These are phyloP conservation scores for Xenopus borealis DNA, from an alignment of 2,113 vertebrate genomes.

Conservation along the genomic window DNA sequence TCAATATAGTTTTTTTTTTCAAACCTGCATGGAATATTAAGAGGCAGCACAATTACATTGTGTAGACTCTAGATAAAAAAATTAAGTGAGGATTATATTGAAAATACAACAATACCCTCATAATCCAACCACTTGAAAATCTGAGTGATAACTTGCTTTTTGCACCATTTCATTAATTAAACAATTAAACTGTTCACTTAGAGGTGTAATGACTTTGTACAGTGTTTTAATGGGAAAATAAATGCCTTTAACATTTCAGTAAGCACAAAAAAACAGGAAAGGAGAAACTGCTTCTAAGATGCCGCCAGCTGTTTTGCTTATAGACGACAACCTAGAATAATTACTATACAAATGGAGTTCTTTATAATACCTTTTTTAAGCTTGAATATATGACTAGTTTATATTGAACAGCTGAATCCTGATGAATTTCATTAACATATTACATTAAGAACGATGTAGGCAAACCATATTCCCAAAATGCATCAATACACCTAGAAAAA, in stretches of 20 bases:
- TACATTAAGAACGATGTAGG: too few relatives aligned
- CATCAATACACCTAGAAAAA: too few relatives aligned
- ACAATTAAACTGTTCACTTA: slow-evolving; percentile 11
- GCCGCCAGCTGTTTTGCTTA: slow-evolving; percentile 71
- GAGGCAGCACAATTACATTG: not conserved
- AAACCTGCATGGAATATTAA: not conserved
- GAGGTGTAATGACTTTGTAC: slow-evolving; percentile 42
- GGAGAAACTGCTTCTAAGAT: slow-evolving; percentile 68
- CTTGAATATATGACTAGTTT: too few relatives aligned
- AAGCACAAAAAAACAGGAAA: slow-evolving; percentile 47
- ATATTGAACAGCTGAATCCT: too few relatives aligned
- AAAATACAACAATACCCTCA: not conserved
- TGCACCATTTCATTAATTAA: slow-evolving; percentile 15
- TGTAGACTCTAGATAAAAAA: not conserved
- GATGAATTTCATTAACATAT: too few relatives aligned
- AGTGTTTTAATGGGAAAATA: slow-evolving; percentile 34
- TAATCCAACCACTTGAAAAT: slow-evolving; percentile 1
- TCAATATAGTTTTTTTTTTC: not conserved
- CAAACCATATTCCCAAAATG: too few relatives aligned
- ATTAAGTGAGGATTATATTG: slow-evolving; percentile 19
- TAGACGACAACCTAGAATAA: slow-evolving; percentile 58
- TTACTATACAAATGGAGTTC: not conserved
- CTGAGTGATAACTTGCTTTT: slow-evolving; percentile 7
- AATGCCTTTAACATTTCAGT: slow-evolving; percentile 46
- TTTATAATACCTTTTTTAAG: too few relatives aligned